phyloP scores from a whole-genome alignment of 2,113 vertebrate species.

The Nothobranchius kuhntae region DNA sequence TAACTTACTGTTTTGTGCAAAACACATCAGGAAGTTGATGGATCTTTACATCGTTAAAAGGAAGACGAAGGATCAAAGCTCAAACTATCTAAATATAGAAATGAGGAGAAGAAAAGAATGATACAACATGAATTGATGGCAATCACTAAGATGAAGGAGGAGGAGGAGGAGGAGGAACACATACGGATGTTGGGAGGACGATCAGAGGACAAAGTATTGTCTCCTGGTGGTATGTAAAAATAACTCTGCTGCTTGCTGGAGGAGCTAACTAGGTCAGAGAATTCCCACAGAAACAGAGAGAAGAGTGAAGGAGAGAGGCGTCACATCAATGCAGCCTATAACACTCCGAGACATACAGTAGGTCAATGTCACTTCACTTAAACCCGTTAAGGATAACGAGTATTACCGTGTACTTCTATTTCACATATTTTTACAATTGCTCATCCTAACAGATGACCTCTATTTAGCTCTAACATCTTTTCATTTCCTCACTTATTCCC shows the following conservation, averaged over 20 bases:
- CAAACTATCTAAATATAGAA: constrained; percentile 9
- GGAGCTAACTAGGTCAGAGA: constrained; percentile 81
- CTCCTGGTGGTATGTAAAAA: constrained; percentile 80
- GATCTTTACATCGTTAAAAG: constrained; percentile 12
- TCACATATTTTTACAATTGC: constrained; percentile 8
- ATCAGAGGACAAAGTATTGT: constrained; percentile 73
- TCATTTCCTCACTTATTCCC: constrained; percentile 27
- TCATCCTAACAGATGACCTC: constrained; percentile 7
- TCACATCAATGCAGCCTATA: constrained; percentile 56
- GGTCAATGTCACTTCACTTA: constrained; percentile 50
- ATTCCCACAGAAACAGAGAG: constrained; percentile 69
- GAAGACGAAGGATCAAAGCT: constrained; percentile 23
- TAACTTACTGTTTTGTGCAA: constrained; percentile 1
- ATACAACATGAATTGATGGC: constrained; percentile 15
- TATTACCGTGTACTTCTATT: constrained; percentile 14
- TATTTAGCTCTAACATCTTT: not conserved
- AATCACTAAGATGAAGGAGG: constrained; percentile 42
- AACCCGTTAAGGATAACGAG: constrained; percentile 16
- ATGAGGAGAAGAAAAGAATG: constrained; percentile 3
- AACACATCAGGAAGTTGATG: constrained; percentile 3
- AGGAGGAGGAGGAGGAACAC: constrained; percentile 32
- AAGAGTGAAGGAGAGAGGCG: constrained; percentile 28
- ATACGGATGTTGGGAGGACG: constrained; percentile 51
- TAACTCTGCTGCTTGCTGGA: constrained; percentile 74
- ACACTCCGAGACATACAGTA: constrained; percentile 59